Evolutionary conservation across 1,140 invertebrate species (phyloP), one percentile per base, ranked within the genome.

Genomic region (Belonocnema kinseyi): DNA sequence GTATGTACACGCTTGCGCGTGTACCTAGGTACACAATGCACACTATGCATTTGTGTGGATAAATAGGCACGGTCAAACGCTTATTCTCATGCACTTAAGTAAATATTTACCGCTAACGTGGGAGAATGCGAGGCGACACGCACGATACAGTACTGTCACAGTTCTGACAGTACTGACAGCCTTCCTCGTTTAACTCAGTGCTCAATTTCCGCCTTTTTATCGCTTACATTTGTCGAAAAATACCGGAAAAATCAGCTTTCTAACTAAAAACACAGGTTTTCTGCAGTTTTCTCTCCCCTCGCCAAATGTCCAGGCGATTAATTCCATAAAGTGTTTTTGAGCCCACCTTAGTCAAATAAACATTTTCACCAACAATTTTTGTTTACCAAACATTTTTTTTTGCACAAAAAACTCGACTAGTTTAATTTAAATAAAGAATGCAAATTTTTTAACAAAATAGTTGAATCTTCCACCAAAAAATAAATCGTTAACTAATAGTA

Each of bases 91-190:
- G 58, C 58, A 33, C 33, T 40, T 66, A 66, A 66, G 58, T 66
- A 33, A 66, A 66, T 66, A 66, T 66, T 66, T 66, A 66, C 58
- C 58, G 12, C 21, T 66, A 66, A 66, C 58, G 58, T 66, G 58
- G 58, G 58, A 66, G 58, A 66, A 66, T 66, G 58, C 16, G 58
- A 66, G 58, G 58, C 33, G 58, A 66, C 58, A 66, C 33, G 58
- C 58, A 66, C 58, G 58, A 66, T 40, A 66, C 58, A 66, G 58
- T 66, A 66, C 26, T 66, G 58, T 66, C 58, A 66, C 58, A 66
- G 58, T 66, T 40, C 33, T 33, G 58, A 40, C 26, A 33, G 26
- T 5, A 33, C 26, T 66, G 11, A 33, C 26, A 66, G 58, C 58
- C 58, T 66, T 66, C 58, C 58, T 66, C 58, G 58, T 66, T 66